These are phyloP conservation scores for Philereme vetulata DNA, from an alignment of 2,888 invertebrate genomes.

Conservation along the genomic window DNA sequence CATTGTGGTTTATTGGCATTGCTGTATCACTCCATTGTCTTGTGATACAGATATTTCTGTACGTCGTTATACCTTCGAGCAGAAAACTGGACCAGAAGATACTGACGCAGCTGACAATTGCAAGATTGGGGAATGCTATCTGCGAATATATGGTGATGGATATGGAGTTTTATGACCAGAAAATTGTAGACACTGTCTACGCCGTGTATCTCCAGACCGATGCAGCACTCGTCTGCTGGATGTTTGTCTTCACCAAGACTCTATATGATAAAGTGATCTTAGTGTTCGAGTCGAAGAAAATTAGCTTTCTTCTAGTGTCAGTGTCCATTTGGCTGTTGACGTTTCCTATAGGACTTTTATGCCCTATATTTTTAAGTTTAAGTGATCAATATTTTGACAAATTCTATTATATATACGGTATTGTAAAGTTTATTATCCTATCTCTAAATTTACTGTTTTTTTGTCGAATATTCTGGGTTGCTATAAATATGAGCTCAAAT, in stretches of 20 bases:
- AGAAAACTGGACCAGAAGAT: conserved; percentile 63
- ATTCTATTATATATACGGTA: conserved; percentile 48
- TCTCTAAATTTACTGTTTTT: conserved; percentile 56
- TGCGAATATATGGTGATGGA: conserved; percentile 46
- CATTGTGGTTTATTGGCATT: conserved; percentile 5
- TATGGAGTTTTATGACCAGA: neutral
- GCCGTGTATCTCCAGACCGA: conserved; percentile 57
- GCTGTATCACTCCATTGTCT: conserved; percentile 29
- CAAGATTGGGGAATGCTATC: conserved; percentile 54
- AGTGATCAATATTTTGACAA: neutral
- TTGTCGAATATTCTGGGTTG: conserved; percentile 55
- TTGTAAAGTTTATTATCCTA: conserved; percentile 55
- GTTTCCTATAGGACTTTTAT: conserved; percentile 51
- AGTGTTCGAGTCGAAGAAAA: conserved; percentile 49
- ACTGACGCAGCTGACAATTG: conserved; percentile 55
- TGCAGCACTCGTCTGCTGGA: conserved; percentile 57
- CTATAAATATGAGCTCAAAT: conserved; percentile 30
- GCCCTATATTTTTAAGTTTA: conserved; percentile 31
- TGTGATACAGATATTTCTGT: conserved; percentile 48
- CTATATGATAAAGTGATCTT: conserved; percentile 64
- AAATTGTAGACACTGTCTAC: conserved; percentile 35
- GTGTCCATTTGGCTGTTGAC: conserved; percentile 51
- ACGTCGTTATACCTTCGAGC: conserved; percentile 47
- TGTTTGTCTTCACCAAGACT: conserved; percentile 66
- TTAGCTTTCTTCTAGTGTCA: conserved; percentile 44